Conservation (phyloP, 2,113 vertebrate genomes). For the Heterotilapia buettikoferi region DNA sequence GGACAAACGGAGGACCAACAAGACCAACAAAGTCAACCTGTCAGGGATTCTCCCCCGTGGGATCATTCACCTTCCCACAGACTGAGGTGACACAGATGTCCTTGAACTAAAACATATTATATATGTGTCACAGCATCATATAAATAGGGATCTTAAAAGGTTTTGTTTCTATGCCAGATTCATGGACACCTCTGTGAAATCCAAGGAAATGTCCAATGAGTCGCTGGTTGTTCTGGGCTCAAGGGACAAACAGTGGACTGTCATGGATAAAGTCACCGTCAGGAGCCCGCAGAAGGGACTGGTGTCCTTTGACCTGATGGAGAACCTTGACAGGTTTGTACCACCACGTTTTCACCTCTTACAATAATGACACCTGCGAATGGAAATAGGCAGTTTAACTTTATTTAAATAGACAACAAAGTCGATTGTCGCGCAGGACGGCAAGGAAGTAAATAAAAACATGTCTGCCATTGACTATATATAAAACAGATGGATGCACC, state of each 20-base stretch:
- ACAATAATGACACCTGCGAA: background rate
- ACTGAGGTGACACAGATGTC: background rate
- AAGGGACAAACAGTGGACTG: constrained; percentile 74
- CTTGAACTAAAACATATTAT: background rate
- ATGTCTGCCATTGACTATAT: background rate
- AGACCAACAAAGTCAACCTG: background rate
- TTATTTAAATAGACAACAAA: background rate
- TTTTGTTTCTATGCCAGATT: constrained; percentile 44
- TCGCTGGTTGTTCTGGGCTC: constrained; percentile 73
- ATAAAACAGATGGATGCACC: background rate
- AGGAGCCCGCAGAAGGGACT: constrained; percentile 74
- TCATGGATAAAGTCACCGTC: constrained; percentile 70
- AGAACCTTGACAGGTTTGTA: constrained; percentile 78
- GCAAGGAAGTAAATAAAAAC: background rate
- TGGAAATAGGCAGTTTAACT: background rate
- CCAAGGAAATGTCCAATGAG: constrained; percentile 58
- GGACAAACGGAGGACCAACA: constrained; percentile 27
- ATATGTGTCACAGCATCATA: background rate
- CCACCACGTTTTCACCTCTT: background rate
- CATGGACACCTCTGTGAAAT: constrained; percentile 62
- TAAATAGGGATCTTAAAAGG: background rate
- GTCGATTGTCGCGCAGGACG: background rate
- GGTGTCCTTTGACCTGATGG: constrained; percentile 79
- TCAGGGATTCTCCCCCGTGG: background rate
- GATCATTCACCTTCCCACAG: background rate